Evolutionary conservation across 2,113 vertebrate genomes (phyloP), one percentile per base, ranked within the genome.

Genomic region (Lagopus muta): DNA sequence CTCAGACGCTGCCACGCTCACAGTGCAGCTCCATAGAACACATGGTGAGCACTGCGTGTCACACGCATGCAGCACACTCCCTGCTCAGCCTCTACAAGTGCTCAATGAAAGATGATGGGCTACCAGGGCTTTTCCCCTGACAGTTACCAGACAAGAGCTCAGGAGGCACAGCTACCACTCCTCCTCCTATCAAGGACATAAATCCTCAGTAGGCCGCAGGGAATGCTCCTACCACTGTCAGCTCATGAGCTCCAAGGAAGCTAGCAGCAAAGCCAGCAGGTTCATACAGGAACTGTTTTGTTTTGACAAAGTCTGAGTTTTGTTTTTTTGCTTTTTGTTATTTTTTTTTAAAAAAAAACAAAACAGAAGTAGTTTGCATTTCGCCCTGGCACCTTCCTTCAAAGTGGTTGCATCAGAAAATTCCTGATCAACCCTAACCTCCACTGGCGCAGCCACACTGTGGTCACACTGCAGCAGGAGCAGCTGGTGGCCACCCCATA

Each of bases 331-430:
- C 16, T 55, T 71, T 64, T 69, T 36, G 57, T 58, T 60, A 6
- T 17, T 43, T 43, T 6, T 43, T 43, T 42, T 42, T 38, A 10
- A 38, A 38, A 10, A 38, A 38, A 38, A 38, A 43, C 15, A 6
- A 8, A 0, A 79, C 73, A 94, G 64, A 93, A 89, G 75, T 60
- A 69, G 90, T 90, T 96, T 83, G 57, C 2, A 0, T 92, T 96
- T 86, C 8, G 0, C 62, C 88, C 80, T 92, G 92, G 90, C 88
- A 86, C 90, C 88, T 96, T 81, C 73, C 88, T 81, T 92, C 83
- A 88, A 92, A 96, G 95, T 34, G 81, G 61, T 93, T 96, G 95
- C 93, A 95, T 94, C 92, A 96, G 96, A 93, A 96, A 94, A 95
- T 92, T 94, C 87, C 82, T 89, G 82, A 73, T 87, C 89, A 66